Evolutionary conservation across 1,140 invertebrate genomes (phyloP).

Genomic region (Meloidogyne exigua): DNA sequence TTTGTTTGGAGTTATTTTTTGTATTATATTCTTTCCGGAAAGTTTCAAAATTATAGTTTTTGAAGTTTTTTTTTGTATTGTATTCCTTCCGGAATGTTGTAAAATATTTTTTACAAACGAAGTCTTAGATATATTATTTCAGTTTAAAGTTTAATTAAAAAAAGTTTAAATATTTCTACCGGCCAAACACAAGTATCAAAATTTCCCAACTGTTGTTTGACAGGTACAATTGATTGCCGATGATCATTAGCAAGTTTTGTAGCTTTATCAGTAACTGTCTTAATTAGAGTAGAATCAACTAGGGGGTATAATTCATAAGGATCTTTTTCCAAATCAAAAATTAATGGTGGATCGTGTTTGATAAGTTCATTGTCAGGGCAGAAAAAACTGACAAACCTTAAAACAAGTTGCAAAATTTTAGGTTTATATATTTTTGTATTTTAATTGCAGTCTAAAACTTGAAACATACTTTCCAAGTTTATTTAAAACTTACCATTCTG

Average conservation of each 20-base stretch:
- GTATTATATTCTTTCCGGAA: neutral
- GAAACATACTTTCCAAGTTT: neutral
- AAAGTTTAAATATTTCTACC: neutral
- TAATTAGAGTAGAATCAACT: slow-evolving; percentile 16
- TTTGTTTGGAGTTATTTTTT: too few species aligned
- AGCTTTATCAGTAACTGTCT: neutral
- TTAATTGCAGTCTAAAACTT: too few species aligned
- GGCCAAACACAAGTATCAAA: neutral
- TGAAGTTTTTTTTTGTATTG: too few species aligned
- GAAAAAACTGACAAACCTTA: slow-evolving; percentile 59
- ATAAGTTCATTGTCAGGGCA: slow-evolving; percentile 57
- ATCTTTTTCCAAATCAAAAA: slow-evolving; percentile 55
- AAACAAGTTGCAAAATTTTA: neutral
- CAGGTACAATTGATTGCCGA: neutral
- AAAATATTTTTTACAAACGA: too few species aligned
- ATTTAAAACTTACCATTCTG: slow-evolving; percentile 52
- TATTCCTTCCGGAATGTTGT: too few species aligned
- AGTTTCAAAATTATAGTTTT: neutral
- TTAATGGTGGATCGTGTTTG: slow-evolving; percentile 54
- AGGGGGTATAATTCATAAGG: slow-evolving; percentile 57
- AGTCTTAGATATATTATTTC: too few species aligned
- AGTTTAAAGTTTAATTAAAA: too few species aligned
- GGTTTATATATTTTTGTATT: too few species aligned
- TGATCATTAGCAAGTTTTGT: neutral
- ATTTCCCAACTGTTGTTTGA: neutral